A percentile compares a stretch with the other conserved stretches of the same genome.
phyloP scores from a whole-genome alignment of 2,113 vertebrate species.

The Gambusia affinis region DNA sequence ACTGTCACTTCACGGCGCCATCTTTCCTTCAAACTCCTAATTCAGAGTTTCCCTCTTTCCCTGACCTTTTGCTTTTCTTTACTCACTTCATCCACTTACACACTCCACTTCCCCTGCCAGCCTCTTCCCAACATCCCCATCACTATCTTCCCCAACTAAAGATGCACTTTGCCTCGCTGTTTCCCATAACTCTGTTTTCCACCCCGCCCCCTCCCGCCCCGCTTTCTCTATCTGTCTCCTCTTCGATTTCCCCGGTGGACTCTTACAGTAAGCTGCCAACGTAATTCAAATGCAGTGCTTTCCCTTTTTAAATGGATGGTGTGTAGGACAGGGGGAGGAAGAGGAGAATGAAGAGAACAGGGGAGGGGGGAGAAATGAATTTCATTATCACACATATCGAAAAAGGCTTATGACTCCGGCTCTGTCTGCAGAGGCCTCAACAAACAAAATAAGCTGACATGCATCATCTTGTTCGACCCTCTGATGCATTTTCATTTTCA shows the following conservation, averaged over 20 bases:
- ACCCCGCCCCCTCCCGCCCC: not conserved
- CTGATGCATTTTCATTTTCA: not conserved
- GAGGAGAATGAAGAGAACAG: constrained; percentile 18
- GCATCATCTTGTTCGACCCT: constrained; percentile 9
- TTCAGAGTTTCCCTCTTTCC: constrained; percentile 33
- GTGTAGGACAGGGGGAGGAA: constrained; percentile 43
- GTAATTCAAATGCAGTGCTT: constrained; percentile 77
- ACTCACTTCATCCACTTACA: not conserved
- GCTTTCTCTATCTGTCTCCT: constrained; percentile 46
- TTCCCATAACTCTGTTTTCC: constrained; percentile 64
- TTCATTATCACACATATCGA: constrained; percentile 67
- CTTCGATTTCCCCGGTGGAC: constrained; percentile 75
- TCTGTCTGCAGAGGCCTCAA: constrained; percentile 20
- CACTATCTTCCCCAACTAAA: constrained; percentile 57
- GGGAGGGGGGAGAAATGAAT: constrained; percentile 64
- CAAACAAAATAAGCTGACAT: constrained; percentile 31
- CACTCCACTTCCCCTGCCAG: not conserved
- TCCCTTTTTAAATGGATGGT: constrained; percentile 64
- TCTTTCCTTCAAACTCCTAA: constrained; percentile 21
- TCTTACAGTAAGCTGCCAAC: constrained; percentile 77
- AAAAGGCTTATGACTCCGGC: constrained; percentile 44
- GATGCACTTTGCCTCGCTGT: constrained; percentile 47
- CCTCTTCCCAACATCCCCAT: constrained; percentile 34
- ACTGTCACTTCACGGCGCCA: constrained; percentile 11
- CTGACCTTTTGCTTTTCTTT: constrained; percentile 27